A percentile compares a stretch with the other conserved stretches of the same genome.
Evolutionary conservation across 2,888 invertebrate species (phyloP).

Genomic region (Calameuta pallipes): DNA sequence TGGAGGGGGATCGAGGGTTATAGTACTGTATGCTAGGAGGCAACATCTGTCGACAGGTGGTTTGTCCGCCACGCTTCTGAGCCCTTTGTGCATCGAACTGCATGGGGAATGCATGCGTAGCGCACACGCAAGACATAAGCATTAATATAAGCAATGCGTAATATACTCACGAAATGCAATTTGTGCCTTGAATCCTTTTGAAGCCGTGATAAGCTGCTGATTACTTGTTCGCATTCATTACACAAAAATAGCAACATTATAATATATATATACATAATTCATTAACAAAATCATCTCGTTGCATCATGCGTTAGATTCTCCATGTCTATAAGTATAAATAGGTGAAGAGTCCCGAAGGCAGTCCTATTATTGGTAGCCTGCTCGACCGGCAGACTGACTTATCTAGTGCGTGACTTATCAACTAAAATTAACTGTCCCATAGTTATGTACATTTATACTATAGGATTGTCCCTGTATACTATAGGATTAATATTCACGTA

Average conservation of each 20-base stretch:
- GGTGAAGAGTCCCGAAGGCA: neutral
- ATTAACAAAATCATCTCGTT: neutral
- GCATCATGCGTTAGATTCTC: neutral
- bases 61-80: constrained; percentile 42
- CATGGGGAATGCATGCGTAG: neutral
- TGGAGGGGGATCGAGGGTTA: neutral
- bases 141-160: neutral
- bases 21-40: neutral
- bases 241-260: neutral
- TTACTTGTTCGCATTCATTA: too few relatives aligned
- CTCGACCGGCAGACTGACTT: neutral
- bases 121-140: neutral
- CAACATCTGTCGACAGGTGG: constrained; percentile 62
- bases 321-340: neutral
- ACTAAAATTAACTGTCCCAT: neutral
- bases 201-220: neutral
- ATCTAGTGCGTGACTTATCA: neutral
- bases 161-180: neutral
- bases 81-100: constrained; percentile 48
- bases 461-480: neutral
- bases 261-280: neutral
- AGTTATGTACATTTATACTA: neutral
- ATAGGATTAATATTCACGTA: neutral
- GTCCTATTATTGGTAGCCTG: neutral
- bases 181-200: neutral